A percentile compares a stretch with the other conserved stretches of the same genome.
Evolutionary conservation across 2,113 vertebrate species (phyloP).

Genomic region (Triplophysa siluroides): DNA sequence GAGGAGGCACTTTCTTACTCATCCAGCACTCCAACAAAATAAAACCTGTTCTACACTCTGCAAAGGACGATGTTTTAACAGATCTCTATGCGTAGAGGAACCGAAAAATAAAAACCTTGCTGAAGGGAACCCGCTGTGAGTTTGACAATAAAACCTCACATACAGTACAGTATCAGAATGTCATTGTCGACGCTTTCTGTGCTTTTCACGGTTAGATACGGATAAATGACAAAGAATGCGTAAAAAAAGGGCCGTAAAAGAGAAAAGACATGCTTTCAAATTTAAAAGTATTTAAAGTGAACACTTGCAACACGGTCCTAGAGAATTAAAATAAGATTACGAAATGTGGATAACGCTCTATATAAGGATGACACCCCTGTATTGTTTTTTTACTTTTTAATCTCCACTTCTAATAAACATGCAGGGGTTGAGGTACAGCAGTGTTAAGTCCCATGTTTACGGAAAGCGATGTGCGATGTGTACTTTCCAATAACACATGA

Average conservation of each 20-base stretch:
- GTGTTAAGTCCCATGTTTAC: conserved; percentile 40
- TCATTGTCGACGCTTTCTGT: background rate
- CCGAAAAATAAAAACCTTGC: background rate
- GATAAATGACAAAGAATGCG: background rate
- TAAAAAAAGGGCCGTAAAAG: background rate
- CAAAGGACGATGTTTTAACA: background rate
- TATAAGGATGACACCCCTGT: conserved; percentile 17
- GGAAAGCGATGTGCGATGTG: conserved; percentile 21
- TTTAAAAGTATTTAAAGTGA: background rate
- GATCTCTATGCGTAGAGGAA: background rate
- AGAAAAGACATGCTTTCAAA: background rate
- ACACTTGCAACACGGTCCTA: conserved; percentile 4
- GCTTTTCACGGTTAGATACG: too few relatives aligned
- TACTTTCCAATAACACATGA: conserved; percentile 49
- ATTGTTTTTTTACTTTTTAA: background rate
- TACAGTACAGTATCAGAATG: background rate
- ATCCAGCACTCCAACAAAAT: conserved; percentile 7
- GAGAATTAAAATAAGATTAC: background rate
- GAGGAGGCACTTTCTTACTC: conserved; percentile 27
- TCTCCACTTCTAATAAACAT: background rate
- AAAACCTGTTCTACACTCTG: background rate
- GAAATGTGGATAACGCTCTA: conserved; percentile 17
- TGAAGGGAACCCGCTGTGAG: background rate
- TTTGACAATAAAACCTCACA: background rate
- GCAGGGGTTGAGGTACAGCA: conserved; percentile 4